Evolutionary conservation across 2,888 invertebrate species (phyloP), one percentile per base, ranked within the genome.

Genomic region (Eupithecia dodoneata): DNA sequence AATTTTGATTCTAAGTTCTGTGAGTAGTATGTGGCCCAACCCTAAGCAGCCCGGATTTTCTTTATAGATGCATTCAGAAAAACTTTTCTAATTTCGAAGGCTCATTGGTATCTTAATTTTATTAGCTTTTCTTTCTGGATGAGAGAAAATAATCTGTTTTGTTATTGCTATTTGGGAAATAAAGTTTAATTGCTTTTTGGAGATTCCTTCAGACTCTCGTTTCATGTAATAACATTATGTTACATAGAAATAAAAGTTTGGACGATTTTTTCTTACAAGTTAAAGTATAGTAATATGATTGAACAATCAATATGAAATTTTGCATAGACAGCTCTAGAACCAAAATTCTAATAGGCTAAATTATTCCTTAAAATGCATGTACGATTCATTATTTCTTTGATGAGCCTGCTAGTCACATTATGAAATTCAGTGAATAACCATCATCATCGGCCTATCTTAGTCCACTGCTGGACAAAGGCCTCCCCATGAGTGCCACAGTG

Each of bases 11-110:
- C 15, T 42, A 15, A 42, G 15, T 42, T 41, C 2, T 42, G 6
- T 3, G 45, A 12, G 10, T 13, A 30, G n/a, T 4, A 18, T 70
- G 18, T 18, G 47, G 10, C 49, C 70, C 70, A 70, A 45, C 47
- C 45, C 47, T 70, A 71, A 78, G 71, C 72, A 74, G 70, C 71
- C 41, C 45, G 76, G 76, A 79, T 79, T 76, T 79, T n/a, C 75
- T 77, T 80, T 81, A 81, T 77, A 65, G 77, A 78, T 81, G 81
- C 78, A 80, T 72, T 75, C 71, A 73, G 72, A 79, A 80, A 77
- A 82, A 82, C 73, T 82, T 82, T 81, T 82, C 80, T 78, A 78
- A 82, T 81, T 79, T 76, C 30, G 75, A 73, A 74, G 76, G 76
- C 76, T 81, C 75, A 77, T 80, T 74, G 52, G 66, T 65, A 55